Evolutionary conservation across 2,113 vertebrate genomes (phyloP).

Genomic region (Pedetes capensis): DNA sequence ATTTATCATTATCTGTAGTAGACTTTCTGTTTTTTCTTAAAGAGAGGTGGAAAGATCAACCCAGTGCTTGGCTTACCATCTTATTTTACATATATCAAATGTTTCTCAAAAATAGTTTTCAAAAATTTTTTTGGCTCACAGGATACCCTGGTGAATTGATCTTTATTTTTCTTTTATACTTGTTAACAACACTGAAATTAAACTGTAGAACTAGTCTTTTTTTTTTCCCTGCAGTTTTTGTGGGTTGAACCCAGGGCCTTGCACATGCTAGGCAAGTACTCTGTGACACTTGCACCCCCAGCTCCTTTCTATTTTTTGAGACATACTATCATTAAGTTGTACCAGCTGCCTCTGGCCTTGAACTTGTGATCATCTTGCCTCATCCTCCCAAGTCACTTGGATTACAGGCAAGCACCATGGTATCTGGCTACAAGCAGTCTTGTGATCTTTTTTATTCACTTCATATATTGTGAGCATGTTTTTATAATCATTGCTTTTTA

Average conservation of each 20-base stretch:
- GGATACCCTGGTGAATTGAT: background rate
- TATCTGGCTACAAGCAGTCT: background rate
- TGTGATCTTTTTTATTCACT: background rate
- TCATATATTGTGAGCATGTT: background rate
- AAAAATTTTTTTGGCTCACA: background rate
- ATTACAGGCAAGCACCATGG: no score
- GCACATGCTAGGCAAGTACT: no score
- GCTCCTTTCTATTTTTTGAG: no score
- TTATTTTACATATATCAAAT: background rate
- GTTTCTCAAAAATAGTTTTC: conserved; percentile 23
- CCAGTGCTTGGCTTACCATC: background rate
- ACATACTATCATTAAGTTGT: no score
- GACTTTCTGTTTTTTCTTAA: background rate
- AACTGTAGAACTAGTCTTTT: no score
- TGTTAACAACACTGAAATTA: background rate
- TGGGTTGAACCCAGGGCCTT: no score
- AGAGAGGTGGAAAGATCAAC: background rate
- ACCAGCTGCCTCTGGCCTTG: no score
- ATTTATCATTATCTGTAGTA: background rate
- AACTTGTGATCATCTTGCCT: no score
- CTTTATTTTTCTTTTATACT: background rate
- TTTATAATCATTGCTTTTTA: conserved; percentile 34
- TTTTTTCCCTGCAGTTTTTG: no score
- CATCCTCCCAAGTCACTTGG: no score
- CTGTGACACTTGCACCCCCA: no score